These are phyloP conservation scores for Ageneiosus marmoratus DNA, from an alignment of 2,113 vertebrate species.

Conservation along the genomic window DNA sequence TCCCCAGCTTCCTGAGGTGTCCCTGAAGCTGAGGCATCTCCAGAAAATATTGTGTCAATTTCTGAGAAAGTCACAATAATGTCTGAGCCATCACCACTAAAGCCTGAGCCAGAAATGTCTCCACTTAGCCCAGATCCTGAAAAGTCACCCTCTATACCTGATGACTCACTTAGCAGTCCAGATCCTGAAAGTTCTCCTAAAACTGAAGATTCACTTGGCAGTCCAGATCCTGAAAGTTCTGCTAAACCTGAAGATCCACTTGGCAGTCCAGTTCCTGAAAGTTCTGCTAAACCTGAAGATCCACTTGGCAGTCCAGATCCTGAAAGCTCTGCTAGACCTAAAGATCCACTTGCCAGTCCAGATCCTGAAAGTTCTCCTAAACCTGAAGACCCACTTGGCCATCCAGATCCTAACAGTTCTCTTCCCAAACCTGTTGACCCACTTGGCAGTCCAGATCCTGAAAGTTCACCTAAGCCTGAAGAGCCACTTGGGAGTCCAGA, in stretches of 20 bases:
- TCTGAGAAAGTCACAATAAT: constrained; percentile 62
- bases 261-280: constrained; percentile 11
- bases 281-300: background rate
- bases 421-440: background rate
- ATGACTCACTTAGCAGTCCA: background rate
- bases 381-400: background rate
- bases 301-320: constrained; percentile 57
- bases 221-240: background rate
- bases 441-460: constrained; percentile 41
- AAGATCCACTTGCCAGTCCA: background rate
- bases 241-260: background rate
- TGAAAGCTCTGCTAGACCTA: constrained; percentile 44
- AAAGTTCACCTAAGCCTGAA: constrained; percentile 1
- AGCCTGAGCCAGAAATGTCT: constrained; percentile 62
- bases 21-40: constrained; percentile 49
- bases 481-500: constrained; percentile 2
- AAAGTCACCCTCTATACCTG: background rate
- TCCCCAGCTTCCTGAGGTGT: constrained; percentile 50
- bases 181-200: constrained; percentile 8
- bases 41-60: constrained; percentile 45
- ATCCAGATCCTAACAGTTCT: background rate
- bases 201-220: background rate
- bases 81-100: constrained; percentile 58
- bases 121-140: constrained; percentile 33
- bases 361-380: background rate